Percentiles rank a stretch among this genome's conserved stretches.
phyloP scores from a whole-genome alignment of 2,113 vertebrate species.

The Pterocles orientalis region DNA sequence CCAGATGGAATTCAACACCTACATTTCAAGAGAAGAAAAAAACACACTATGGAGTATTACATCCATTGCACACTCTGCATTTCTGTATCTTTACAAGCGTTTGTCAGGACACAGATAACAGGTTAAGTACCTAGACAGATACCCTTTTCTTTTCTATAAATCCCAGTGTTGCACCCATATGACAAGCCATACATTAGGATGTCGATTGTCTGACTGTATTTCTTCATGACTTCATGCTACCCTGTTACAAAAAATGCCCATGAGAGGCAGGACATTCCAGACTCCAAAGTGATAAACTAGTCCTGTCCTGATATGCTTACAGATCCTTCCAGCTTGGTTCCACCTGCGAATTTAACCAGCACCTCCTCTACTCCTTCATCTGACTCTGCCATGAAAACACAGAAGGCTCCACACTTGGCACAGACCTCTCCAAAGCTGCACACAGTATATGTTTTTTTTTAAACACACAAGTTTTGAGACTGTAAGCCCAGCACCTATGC shows the following conservation, averaged over 20 bases:
- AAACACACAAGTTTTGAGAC: not conserved
- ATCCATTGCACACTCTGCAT: not conserved
- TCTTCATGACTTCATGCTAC: not conserved
- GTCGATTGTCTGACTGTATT: not conserved
- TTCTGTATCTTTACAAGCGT: not conserved
- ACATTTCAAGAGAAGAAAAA: not conserved
- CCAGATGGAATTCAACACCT: slow-evolving; percentile 90
- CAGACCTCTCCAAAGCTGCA: not conserved
- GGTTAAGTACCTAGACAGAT: not conserved
- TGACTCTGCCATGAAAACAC: not conserved
- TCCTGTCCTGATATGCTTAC: not conserved
- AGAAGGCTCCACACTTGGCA: not conserved
- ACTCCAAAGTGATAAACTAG: not conserved
- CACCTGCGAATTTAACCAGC: not conserved
- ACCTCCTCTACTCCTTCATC: not conserved
- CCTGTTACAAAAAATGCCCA: not conserved
- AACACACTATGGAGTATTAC: not conserved
- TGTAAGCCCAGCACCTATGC: not conserved
- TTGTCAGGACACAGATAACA: not conserved
- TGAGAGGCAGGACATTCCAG: not conserved
- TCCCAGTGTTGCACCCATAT: not conserved
- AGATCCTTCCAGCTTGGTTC: not conserved
- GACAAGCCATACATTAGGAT: not conserved
- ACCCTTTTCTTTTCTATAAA: not conserved
- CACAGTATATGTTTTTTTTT: not conserved